Base-by-base conservation (phyloP, 2,888 invertebrate species). In the Lepidocyrtinus sp. region DNA sequence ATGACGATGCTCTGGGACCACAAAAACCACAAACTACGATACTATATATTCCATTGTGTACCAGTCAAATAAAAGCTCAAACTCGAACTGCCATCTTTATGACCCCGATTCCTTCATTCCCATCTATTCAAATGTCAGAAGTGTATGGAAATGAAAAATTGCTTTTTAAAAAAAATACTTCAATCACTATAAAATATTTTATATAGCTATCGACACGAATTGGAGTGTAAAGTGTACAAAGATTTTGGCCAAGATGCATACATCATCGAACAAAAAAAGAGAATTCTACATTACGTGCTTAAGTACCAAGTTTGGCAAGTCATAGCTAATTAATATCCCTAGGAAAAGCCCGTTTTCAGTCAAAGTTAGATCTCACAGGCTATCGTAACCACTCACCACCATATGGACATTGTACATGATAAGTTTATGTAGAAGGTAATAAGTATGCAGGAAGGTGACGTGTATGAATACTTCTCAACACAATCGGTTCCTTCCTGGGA, bases 401-500 rank as follows among this genome's bases (percentile, higher is more conserved):
- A n/a, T n/a, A n/a, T n/a, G n/a, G n/a, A n/a, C n/a, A n/a, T n/a
- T n/a, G n/a, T n/a, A n/a, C n/a, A n/a, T n/a, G n/a, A n/a, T n/a
- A n/a, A n/a, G n/a, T n/a, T n/a, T n/a, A n/a, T n/a, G n/a, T n/a
- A n/a, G n/a, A n/a, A n/a, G n/a, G n/a, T 63, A 63, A 71, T 59
- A 45, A 21, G 19, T 70, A 24, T 55, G 15, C n/a, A 69, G 27
- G 50, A 50, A 50, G 50, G n/a, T 17, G 50, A 17, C 5, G 15
- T 50, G 50, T 50, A 12, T 12, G 12, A 50, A 50, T 50, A 17
- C 50, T 50, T 50, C 50, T 61, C 45, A 24, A 24, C 75, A 80
- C 80, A 80, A 80, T 80, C 75, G 80, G 80, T 80, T 80, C 80
- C 80, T 80, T 80, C 80, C 80, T 80, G 80, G 75, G 80, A 80